These are phyloP conservation scores for Rhyacophila brunnea DNA, from an alignment of 1,140 invertebrate species.

Conservation along the genomic window DNA sequence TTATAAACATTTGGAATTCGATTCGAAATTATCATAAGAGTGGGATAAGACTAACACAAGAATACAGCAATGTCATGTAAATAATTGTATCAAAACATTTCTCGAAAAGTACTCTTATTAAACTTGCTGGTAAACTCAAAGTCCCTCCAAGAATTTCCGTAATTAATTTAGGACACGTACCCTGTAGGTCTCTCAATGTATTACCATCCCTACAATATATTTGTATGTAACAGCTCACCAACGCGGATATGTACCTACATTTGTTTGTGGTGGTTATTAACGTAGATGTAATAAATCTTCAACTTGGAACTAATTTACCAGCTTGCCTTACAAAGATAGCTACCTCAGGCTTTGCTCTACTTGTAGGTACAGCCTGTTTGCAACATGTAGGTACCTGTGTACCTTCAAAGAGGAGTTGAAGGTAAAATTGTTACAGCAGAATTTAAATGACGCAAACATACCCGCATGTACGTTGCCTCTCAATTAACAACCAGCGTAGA, in stretches of 20 bases:
- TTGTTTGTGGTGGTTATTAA: constrained; percentile 33
- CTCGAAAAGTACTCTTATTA: neutral
- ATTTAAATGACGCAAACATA: too few species aligned
- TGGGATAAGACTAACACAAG: too few species aligned
- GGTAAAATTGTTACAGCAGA: too few species aligned
- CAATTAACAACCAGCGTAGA: too few species aligned
- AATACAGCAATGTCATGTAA: too few species aligned
- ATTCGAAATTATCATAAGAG: too few species aligned
- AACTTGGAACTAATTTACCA: constrained; percentile 35
- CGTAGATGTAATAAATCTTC: constrained; percentile 33
- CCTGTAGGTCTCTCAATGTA: neutral
- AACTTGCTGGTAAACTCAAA: neutral
- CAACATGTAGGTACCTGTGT: too few species aligned
- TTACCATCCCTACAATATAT: neutral
- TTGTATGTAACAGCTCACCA: neutral
- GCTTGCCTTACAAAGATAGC: constrained; percentile 2
- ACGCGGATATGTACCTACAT: constrained; percentile 17
- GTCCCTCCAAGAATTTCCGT: neutral
- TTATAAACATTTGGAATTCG: too few species aligned
- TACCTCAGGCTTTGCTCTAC: too few species aligned
- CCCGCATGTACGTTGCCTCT: too few species aligned
- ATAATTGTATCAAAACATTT: neutral
- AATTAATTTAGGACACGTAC: neutral
- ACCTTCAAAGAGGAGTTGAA: too few species aligned
- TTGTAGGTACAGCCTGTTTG: too few species aligned